These are phyloP conservation scores for Steinernema carpocapsae DNA, from an alignment of 2,888 invertebrate species.

Conservation along the genomic window DNA sequence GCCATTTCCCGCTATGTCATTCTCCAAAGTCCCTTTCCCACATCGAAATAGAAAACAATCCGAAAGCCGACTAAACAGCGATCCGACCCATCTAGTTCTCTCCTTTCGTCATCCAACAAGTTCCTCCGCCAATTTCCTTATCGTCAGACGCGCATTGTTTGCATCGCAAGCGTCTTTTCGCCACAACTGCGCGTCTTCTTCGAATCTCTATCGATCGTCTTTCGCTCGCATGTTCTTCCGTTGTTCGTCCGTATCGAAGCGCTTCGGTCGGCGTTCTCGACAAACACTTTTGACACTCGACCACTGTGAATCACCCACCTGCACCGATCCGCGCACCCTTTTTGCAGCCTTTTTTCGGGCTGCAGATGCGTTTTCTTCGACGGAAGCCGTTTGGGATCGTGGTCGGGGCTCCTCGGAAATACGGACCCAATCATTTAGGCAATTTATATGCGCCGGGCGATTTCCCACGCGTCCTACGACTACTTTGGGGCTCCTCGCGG, in stretches of 20 bases:
- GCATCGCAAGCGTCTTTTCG: not conserved
- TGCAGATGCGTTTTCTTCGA: not conserved
- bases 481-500: not conserved
- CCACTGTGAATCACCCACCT: not conserved
- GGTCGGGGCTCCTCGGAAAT: not conserved
- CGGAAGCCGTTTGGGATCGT: not conserved
- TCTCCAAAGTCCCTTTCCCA: no score
- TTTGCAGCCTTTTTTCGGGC: not conserved
- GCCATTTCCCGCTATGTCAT: no score
- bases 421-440: conserved; percentile 27
- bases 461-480: not conserved
- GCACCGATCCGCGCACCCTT: not conserved
- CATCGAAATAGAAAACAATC: no score
- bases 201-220: conserved; percentile 18
- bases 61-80: not conserved
- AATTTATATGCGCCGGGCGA: conserved; percentile 29
- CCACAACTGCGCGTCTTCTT: not conserved
- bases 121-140: not conserved
- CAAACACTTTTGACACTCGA: conserved; percentile 25
- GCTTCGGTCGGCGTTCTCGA: conserved; percentile 11
- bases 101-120: not conserved
- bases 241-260: conserved; percentile 17
- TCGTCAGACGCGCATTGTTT: conserved; percentile 5
- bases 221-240: not conserved
- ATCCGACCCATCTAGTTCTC: not conserved